phyloP scores from a whole-genome alignment of 2,113 vertebrate species.

The Leucopternis melanops region DNA sequence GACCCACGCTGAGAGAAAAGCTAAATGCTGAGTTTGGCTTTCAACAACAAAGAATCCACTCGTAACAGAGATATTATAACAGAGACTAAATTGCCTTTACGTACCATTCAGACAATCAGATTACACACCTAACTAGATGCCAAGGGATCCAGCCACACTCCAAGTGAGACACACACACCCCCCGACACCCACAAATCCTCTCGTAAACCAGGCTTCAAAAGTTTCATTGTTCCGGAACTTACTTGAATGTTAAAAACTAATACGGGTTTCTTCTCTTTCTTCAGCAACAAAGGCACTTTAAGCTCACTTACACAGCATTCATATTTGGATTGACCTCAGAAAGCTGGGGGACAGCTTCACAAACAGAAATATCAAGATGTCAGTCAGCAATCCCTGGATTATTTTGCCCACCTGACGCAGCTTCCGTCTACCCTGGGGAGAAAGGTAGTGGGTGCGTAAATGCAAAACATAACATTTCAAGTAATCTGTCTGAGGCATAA shows the following conservation, averaged over 20 bases:
- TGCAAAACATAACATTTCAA: not conserved
- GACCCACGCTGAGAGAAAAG: not conserved
- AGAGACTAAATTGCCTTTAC: not conserved
- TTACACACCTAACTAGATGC: not conserved
- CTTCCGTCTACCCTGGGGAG: not conserved
- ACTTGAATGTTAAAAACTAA: not conserved
- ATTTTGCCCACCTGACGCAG: not conserved
- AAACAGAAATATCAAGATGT: not conserved
- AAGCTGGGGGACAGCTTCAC: not conserved
- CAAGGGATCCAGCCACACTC: not conserved
- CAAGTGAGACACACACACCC: not conserved
- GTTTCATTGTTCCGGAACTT: not conserved
- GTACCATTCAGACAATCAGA: not conserved
- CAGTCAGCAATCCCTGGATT: not conserved
- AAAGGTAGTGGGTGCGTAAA: not conserved
- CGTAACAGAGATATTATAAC: not conserved
- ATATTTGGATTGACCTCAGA: not conserved
- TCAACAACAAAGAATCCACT: not conserved
- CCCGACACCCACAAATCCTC: not conserved
- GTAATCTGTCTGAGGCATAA: not conserved
- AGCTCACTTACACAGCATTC: not conserved
- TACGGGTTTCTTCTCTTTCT: not conserved
- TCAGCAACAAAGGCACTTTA: not conserved
- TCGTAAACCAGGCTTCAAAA: not conserved
- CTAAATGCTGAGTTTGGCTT: not conserved